Base-by-base conservation (phyloP, 64 coral and sea anemone genomes). In the Dendronephthya gigantea region DNA sequence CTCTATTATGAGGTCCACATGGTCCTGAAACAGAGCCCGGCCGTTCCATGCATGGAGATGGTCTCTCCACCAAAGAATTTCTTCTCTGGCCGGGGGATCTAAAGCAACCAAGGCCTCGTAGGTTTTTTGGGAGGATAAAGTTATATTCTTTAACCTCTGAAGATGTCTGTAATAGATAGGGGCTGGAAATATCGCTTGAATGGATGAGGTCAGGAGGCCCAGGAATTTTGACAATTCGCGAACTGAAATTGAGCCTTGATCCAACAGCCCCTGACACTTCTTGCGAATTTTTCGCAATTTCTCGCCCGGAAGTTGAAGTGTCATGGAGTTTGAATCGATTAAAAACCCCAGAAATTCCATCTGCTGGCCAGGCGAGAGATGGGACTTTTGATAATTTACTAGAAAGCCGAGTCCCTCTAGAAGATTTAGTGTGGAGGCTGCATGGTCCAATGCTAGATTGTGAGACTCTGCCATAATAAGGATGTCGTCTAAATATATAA, bases 1-100 rank as follows among this genome's bases (percentile, higher is more conserved):
- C 37, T 91, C 70, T 12, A 91, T 91, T 15, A 87, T 84, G 13
- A 87, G 34, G 11, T 91, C 76, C 45, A 50, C 75, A 47, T 23
- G 47, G 17, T 29, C 19, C 14, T 83, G 58, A 30, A 66, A 30
- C 58, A 66, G 22, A n/a, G 76, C 38, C 36, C 35, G 11, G 84
- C 84, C 52, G 28, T 27, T 65, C 84, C 35, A 65, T 6, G 85
- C 85, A 1, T 32, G 23, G 11, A 56, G 84, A 0, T 85, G 22
- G 29, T 56, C 22, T 85, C 49, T 65, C 52, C 52, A 15, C 87
- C 87, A 88, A 17, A 39, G 9, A 23, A 88, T 28, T 31, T 88
- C 75, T 19, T 88, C 69, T 3, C 31, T 76, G 69, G 69, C 69
- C 25, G 17, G 29, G 3, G 2, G 12, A 28, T 76, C 69, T 76